Evolutionary conservation across 2,113 vertebrate species (phyloP).

Genomic region (Rattus norvegicus): DNA sequence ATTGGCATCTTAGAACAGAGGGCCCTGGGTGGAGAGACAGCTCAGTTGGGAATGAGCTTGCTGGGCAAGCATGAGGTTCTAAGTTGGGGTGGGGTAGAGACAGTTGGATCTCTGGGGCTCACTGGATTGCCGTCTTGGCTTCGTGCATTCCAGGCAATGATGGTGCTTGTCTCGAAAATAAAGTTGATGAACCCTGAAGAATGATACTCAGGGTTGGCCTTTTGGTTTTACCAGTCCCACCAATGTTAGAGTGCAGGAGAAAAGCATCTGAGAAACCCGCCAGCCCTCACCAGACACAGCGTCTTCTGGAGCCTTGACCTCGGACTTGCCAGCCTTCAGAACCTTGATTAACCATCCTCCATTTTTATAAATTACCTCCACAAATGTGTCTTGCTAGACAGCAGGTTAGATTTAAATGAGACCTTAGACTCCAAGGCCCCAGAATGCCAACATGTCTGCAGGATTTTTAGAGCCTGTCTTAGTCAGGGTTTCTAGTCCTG

Average conservation of each 20-base stretch:
- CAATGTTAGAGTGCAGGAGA: background rate
- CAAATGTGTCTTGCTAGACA: background rate
- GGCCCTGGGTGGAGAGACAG: background rate
- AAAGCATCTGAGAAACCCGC: too few relatives aligned
- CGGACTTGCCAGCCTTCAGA: background rate
- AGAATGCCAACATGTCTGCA: background rate
- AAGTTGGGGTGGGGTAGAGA: background rate
- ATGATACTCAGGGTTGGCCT: background rate
- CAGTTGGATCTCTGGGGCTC: background rate
- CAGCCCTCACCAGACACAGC: background rate
- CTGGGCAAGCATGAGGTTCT: background rate
- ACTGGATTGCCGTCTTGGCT: background rate
- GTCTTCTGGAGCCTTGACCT: background rate
- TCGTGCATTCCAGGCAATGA: background rate
- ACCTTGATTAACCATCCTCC: too few relatives aligned
- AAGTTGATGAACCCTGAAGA: background rate
- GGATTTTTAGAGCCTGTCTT: background rate
- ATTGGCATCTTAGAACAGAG: background rate
- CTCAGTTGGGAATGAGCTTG: background rate
- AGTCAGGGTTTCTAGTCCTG: too few relatives aligned
- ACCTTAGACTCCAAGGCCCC: background rate
- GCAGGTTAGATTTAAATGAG: background rate
- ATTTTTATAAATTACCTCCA: background rate
- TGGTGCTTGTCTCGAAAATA: background rate
- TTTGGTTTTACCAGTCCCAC: background rate